A percentile compares a stretch with the other conserved stretches of the same genome.
Evolutionary conservation across 2,888 invertebrate species (phyloP).

Genomic region (Agelastica alni): DNA sequence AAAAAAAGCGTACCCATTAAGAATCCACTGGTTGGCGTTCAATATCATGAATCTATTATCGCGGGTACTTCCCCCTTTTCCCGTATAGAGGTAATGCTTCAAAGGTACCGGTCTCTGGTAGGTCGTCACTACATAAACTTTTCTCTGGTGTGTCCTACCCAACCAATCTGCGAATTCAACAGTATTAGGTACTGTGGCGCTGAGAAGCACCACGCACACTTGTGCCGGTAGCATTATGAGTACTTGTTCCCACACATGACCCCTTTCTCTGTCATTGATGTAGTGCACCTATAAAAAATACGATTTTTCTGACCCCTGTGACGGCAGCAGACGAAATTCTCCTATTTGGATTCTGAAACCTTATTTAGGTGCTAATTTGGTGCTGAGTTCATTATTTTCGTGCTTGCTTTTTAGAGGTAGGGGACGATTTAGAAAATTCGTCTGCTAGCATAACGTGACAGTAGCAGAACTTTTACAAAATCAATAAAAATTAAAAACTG

Average conservation of each 20-base stretch:
- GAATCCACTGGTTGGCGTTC: constrained; percentile 75
- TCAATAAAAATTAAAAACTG: too few relatives aligned
- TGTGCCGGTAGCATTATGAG: constrained; percentile 92
- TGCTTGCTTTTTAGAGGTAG: too few relatives aligned
- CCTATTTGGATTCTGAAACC: too few relatives aligned
- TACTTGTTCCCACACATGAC: constrained; percentile 99
- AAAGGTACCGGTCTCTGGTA: constrained; percentile 92
- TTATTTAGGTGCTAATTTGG: too few relatives aligned
- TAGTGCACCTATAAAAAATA: constrained; percentile 78
- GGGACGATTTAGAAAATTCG: too few relatives aligned
- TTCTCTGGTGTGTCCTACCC: constrained; percentile 79
- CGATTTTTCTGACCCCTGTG: too few relatives aligned
- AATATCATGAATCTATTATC: constrained; percentile 80
- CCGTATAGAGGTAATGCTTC: constrained; percentile 91
- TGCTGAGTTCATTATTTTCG: too few relatives aligned
- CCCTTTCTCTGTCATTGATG: constrained; percentile 87
- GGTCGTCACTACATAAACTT: constrained; percentile 93
- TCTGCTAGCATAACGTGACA: too few relatives aligned
- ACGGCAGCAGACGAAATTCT: too few relatives aligned
- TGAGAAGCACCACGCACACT: constrained; percentile 94
- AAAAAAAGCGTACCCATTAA: constrained; percentile 60
- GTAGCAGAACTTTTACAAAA: too few relatives aligned
- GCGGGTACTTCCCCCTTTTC: constrained; percentile 73
- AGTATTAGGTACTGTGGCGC: constrained; percentile 98
- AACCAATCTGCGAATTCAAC: constrained; percentile 95